Percentiles rank a stretch among this genome's conserved stretches.
Conservation (phyloP, 37 sponge, comb jelly and placozoan species). For the Halisarca cf. caerulea region DNA sequence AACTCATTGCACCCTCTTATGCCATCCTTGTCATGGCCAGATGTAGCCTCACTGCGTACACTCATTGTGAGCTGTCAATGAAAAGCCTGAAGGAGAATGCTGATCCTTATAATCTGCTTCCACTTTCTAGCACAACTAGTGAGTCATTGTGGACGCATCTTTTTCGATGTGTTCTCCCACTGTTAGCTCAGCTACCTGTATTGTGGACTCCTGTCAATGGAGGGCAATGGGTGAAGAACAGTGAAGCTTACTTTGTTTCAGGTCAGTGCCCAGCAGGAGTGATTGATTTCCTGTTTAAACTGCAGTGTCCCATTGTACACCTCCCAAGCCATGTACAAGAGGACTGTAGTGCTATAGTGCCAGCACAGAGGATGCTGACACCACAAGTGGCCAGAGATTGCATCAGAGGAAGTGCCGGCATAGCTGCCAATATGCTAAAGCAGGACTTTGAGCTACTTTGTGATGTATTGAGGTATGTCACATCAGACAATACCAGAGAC, state of each 20-base stretch:
- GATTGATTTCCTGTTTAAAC: conserved; percentile 16
- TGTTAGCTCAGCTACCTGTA: conserved; percentile 3
- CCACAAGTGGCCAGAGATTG: conserved; percentile 20
- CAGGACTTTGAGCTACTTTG: neutral
- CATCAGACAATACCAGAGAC: neutral
- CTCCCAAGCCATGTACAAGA: conserved; percentile 32
- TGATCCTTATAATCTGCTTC: conserved; percentile 62
- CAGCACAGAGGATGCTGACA: conserved; percentile 20
- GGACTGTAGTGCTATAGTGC: neutral
- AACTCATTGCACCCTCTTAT: conserved; percentile 53
- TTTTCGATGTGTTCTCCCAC: conserved; percentile 10
- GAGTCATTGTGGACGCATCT: conserved; percentile 41
- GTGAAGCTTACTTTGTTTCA: conserved; percentile 46
- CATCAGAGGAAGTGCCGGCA: neutral
- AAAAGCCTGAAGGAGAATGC: neutral
- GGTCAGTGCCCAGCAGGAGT: neutral
- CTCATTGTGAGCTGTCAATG: neutral
- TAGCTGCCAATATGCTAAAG: neutral
- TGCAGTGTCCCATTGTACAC: conserved; percentile 22
- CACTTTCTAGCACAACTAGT: conserved; percentile 14
- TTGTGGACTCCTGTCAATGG: conserved; percentile 61
- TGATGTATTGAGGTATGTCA: conserved; percentile 38
- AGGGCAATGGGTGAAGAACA: conserved; percentile 47
- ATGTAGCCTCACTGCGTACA: conserved; percentile 28
- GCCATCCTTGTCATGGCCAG: conserved; percentile 45